phyloP scores from a whole-genome alignment of 2,113 vertebrate genomes.

The Beaufortia kweichowensis region DNA sequence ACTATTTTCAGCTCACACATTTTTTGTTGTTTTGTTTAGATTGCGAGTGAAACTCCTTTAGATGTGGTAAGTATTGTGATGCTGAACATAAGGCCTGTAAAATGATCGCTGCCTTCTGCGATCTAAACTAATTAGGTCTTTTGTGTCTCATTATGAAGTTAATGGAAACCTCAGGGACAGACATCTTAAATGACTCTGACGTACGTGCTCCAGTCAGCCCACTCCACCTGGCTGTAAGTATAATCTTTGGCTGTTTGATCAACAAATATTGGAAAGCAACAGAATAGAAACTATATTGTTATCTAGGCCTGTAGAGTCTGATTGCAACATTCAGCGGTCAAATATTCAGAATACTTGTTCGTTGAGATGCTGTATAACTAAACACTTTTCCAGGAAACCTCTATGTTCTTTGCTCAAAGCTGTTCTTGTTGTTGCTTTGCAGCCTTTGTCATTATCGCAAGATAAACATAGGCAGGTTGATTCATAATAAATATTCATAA shows the following conservation, averaged over 20 bases:
- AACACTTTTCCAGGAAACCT: too few species aligned
- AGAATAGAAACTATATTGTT: not conserved
- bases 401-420: too few species aligned
- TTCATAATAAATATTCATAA: too few species aligned
- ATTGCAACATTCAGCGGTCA: too few species aligned
- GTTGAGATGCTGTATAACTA: too few species aligned
- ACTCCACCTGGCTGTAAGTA: constrained; percentile 93
- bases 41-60: constrained; percentile 94
- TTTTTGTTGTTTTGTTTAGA: constrained; percentile 74
- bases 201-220: constrained; percentile 93
- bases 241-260: constrained; percentile 1
- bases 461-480: too few species aligned
- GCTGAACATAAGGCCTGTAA: not conserved
- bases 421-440: too few species aligned
- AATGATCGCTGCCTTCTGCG: not conserved
- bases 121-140: not conserved
- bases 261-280: not conserved
- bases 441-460: too few species aligned
- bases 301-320: too few species aligned
- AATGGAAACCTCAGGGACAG: constrained; percentile 96
- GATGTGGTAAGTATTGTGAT: constrained; percentile 88
- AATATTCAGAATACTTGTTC: too few species aligned
- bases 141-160: constrained; percentile 69
- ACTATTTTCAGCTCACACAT: not conserved
- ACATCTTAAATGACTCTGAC: constrained; percentile 92